Percentiles rank a stretch among this genome's conserved stretches.
Conservation (phyloP, 2,797 vertebrate species). For the Siniperca undulata region DNA sequence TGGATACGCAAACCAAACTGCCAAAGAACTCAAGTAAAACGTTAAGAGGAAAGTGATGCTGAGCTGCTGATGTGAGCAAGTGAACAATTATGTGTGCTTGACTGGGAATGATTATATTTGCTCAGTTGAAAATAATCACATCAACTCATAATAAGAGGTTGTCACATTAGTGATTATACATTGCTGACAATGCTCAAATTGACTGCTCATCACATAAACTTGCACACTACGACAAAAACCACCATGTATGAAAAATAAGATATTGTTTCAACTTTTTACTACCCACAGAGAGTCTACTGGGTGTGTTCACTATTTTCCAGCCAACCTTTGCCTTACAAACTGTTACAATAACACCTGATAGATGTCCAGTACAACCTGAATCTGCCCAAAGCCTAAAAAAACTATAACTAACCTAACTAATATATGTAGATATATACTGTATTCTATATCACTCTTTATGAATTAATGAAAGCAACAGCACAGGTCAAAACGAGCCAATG, state of each 20-base stretch:
- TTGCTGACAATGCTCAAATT: conserved; percentile 64
- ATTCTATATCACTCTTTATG: not conserved
- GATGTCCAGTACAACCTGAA: not conserved
- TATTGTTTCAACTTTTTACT: conserved; percentile 8
- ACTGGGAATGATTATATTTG: conserved; percentile 60
- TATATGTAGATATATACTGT: too few species aligned
- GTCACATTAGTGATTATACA: conserved; percentile 80
- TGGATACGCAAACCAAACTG: conserved; percentile 28
- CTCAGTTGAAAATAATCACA: conserved; percentile 80
- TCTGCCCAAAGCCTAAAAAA: not conserved
- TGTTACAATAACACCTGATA: not conserved
- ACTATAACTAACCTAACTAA: not conserved
- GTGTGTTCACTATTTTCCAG: not conserved
- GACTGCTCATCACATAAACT: conserved; percentile 63
- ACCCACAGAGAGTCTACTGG: conserved; percentile 1
- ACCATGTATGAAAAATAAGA: conserved; percentile 32
- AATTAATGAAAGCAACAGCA: not conserved
- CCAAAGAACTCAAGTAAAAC: conserved; percentile 35
- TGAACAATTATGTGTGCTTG: conserved; percentile 52
- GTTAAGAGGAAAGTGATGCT: conserved; percentile 21
- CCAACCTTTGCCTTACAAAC: not conserved
- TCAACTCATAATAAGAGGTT: conserved; percentile 77
- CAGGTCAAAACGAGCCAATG: conserved; percentile 9
- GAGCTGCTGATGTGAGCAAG: conserved; percentile 62
- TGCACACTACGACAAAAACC: conserved; percentile 46